Evolutionary conservation across 1,140 invertebrate species (phyloP).

Genomic region (Diplogasteroides magnus): DNA sequence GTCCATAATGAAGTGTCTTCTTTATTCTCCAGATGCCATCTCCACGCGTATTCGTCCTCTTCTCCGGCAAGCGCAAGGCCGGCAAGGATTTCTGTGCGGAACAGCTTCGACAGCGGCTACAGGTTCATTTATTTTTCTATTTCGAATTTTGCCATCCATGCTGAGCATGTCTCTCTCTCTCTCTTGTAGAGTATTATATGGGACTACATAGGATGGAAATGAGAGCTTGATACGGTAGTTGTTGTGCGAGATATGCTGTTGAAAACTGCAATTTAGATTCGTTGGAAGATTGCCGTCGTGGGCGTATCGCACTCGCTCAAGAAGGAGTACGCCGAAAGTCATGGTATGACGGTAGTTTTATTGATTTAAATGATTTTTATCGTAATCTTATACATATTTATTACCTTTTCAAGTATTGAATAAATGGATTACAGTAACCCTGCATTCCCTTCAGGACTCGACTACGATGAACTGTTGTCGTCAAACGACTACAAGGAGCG

Average conservation of each 20-base stretch:
- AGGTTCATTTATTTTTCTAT: background rate
- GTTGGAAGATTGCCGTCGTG: background rate
- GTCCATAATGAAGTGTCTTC: too few relatives aligned
- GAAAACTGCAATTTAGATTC: background rate
- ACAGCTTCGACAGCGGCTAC: too few relatives aligned
- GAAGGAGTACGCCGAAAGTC: background rate
- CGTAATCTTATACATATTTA: too few relatives aligned
- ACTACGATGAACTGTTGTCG: background rate
- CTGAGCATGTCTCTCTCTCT: too few relatives aligned
- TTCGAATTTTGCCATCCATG: too few relatives aligned
- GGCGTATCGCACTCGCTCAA: background rate
- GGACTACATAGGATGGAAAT: background rate
- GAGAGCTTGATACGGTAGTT: background rate
- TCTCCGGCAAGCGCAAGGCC: too few relatives aligned
- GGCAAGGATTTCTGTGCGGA: too few relatives aligned
- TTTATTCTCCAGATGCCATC: too few relatives aligned
- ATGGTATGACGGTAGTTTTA: too few relatives aligned
- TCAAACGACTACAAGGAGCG: background rate
- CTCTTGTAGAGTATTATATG: too few relatives aligned
- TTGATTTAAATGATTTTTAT: too few relatives aligned
- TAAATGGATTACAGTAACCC: background rate
- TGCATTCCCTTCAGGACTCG: background rate
- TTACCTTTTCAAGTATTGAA: background rate
- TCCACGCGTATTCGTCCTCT: too few relatives aligned
- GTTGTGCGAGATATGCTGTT: background rate